Evolutionary conservation across 2,888 invertebrate species (phyloP).

Genomic region (Eupelmus urozonus): DNA sequence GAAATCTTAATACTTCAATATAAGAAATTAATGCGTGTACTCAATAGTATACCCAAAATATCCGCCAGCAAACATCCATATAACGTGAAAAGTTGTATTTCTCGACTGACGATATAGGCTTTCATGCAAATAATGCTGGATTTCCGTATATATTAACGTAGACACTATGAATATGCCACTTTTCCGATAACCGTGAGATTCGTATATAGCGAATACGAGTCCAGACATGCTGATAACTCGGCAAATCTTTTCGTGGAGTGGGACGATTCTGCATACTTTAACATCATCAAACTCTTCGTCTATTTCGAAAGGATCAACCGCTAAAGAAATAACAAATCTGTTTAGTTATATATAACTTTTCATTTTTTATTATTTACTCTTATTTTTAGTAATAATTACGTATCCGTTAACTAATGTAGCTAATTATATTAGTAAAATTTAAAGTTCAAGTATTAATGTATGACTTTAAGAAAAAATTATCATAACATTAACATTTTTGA

Average conservation of each 20-base stretch:
- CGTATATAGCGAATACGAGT: conserved; percentile 41
- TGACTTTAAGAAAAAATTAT: too few species aligned
- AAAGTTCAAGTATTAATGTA: too few species aligned
- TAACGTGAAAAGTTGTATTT: conserved; percentile 44
- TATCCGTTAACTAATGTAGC: too few species aligned
- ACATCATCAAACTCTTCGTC: conserved; percentile 59
- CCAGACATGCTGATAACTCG: conserved; percentile 43
- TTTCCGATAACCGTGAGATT: conserved; percentile 58
- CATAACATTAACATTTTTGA: too few species aligned
- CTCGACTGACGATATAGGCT: conserved; percentile 2
- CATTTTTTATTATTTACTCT: conserved; percentile 2
- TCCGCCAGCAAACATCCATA: conserved; percentile 63
- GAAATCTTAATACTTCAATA: too few species aligned
- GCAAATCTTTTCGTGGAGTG: conserved; percentile 47
- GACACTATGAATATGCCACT: conserved; percentile 60
- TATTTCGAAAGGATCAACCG: conserved; percentile 65
- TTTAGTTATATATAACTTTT: too few species aligned
- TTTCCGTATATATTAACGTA: conserved; percentile 58
- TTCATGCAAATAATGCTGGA: conserved; percentile 10
- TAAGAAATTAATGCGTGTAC: too few species aligned
- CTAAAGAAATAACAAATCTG: conserved; percentile 55
- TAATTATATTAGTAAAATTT: too few species aligned
- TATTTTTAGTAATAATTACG: not conserved
- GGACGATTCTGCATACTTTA: conserved; percentile 10
- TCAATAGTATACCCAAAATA: conserved; percentile 63